A percentile compares a stretch with the other conserved stretches of the same genome.
phyloP scores from a whole-genome alignment of 2,888 invertebrate genomes.

The Pristionchus fissidentatus region DNA sequence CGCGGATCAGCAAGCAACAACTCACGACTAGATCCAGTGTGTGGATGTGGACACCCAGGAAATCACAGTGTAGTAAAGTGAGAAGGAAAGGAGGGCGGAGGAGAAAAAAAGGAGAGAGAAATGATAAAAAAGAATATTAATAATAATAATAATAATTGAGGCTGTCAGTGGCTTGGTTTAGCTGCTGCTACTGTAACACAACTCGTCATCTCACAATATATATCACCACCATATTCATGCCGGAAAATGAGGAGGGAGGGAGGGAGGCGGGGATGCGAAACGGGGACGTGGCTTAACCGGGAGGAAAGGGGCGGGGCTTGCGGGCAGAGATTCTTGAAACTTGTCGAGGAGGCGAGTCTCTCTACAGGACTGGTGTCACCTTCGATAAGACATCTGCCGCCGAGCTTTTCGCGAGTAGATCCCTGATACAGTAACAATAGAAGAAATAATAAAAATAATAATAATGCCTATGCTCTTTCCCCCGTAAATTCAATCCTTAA shows the following conservation, averaged over 20 bases:
- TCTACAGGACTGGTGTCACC: conserved; percentile 13
- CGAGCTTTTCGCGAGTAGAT: background rate
- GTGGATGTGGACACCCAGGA: background rate
- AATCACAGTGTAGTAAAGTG: background rate
- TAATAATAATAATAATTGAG: background rate
- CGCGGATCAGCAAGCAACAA: no score
- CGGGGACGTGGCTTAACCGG: conserved; percentile 23
- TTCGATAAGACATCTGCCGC: conserved; percentile 15
- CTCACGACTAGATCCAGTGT: no score
- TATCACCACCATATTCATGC: no score
- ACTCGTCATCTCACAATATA: no score
- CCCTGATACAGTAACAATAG: conserved; percentile 34
- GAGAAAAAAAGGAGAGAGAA: background rate
- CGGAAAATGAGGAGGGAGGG: background rate
- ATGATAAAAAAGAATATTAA: background rate
- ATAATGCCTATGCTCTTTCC: background rate
- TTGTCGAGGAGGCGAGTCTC: no score
- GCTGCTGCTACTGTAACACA: background rate
- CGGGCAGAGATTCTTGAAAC: no score
- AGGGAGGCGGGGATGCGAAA: background rate
- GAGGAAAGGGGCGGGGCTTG: conserved; percentile 12
- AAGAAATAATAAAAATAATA: no score
- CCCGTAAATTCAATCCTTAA: background rate
- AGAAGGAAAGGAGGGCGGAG: no score
- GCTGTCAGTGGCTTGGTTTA: background rate